These are phyloP conservation scores for Drosophila mettleri DNA, from an alignment of 2,888 invertebrate species.

Conservation along the genomic window DNA sequence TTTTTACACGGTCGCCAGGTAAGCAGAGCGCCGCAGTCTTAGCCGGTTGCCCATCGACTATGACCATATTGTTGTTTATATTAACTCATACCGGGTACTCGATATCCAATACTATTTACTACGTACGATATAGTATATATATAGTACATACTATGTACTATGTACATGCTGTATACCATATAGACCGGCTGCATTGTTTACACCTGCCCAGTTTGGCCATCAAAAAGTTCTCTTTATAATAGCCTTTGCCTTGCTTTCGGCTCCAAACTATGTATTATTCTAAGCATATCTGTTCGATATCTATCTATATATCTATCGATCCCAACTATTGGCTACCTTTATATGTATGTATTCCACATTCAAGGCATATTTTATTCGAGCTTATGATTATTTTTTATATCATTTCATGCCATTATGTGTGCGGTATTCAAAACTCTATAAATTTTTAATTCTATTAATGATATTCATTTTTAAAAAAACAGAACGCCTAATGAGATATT, in stretches of 20 bases:
- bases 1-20: slow-evolving; percentile 53
- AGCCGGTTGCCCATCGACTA: slow-evolving; percentile 27
- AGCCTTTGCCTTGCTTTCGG: slow-evolving; percentile 33
- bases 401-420: slow-evolving; percentile 25
- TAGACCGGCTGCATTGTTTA: slow-evolving; percentile 51
- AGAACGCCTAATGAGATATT: neutral
- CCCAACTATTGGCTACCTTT: neutral
- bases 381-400: slow-evolving; percentile 25
- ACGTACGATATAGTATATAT: neutral
- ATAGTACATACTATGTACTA: neutral
- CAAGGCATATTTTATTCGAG: slow-evolving; percentile 63
- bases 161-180: neutral
- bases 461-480: neutral
- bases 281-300: slow-evolving; percentile 63
- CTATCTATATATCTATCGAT: slow-evolving; percentile 48
- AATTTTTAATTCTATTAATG: slow-evolving; percentile 5
- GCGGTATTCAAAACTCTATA: slow-evolving; percentile 23
- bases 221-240: slow-evolving; percentile 41
- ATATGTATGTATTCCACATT: slow-evolving; percentile 43
- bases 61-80: slow-evolving; percentile 44
- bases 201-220: slow-evolving; percentile 42
- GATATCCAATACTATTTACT: slow-evolving; percentile 17
- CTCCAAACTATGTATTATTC: slow-evolving; percentile 71
- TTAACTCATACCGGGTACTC: slow-evolving; percentile 49
- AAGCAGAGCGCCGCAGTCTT: slow-evolving; percentile 19